phyloP scores from a whole-genome alignment of 2,113 vertebrate genomes.

The Climacteris rufus region DNA sequence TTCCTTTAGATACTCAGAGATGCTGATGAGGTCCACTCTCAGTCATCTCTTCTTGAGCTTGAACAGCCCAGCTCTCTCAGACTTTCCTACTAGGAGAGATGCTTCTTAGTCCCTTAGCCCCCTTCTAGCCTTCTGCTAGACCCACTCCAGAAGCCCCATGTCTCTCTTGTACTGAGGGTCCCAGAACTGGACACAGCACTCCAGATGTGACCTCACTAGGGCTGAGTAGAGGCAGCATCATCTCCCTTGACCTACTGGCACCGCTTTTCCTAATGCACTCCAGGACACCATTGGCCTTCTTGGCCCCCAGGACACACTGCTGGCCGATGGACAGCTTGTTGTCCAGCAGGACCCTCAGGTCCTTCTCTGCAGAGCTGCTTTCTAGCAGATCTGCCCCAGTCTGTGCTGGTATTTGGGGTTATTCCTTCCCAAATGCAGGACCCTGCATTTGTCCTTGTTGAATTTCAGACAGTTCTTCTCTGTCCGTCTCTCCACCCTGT shows the following conservation, averaged over 20 bases:
- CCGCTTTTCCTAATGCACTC: background rate
- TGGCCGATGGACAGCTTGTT: background rate
- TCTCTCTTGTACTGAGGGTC: background rate
- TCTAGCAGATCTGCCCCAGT: background rate
- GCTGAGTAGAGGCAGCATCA: background rate
- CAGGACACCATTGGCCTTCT: background rate
- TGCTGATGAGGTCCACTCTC: background rate
- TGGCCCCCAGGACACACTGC: background rate
- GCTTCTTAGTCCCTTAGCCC: background rate
- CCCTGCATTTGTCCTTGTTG: background rate
- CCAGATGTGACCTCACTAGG: background rate
- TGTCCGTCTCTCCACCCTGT: background rate
- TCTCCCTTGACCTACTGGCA: fast-evolving
- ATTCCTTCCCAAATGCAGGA: background rate
- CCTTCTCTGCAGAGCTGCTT: background rate
- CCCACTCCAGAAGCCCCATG: background rate
- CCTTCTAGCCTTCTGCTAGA: background rate
- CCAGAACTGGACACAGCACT: background rate
- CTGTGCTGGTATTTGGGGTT: background rate
- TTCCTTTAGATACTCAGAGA: background rate
- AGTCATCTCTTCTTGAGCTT: background rate
- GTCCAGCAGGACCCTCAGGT: background rate
- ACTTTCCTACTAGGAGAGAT: background rate
- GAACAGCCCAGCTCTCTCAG: background rate
- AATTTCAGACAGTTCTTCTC: background rate